phyloP scores from a whole-genome alignment of 1,140 invertebrate genomes.

The Lerema accius region DNA sequence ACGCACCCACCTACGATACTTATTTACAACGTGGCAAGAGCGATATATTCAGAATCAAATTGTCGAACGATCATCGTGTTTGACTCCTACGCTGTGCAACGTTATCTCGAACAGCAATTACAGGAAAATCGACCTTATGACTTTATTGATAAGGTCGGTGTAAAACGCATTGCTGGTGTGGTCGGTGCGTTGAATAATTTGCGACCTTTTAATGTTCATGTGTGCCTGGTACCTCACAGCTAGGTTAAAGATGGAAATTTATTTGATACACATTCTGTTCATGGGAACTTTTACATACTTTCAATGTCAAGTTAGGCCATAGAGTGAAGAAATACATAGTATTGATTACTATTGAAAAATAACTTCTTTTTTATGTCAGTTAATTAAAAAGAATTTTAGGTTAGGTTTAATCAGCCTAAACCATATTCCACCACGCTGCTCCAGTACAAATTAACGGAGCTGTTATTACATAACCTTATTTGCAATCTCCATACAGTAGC shows the following conservation, averaged over 20 bases:
- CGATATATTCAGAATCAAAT: constrained; percentile 75
- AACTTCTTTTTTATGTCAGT: too few relatives aligned
- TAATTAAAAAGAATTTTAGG: too few relatives aligned
- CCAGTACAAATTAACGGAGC: too few relatives aligned
- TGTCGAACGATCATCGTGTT: constrained; percentile 72
- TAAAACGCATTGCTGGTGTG: constrained; percentile 16
- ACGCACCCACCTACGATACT: constrained; percentile 61
- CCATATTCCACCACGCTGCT: too few relatives aligned
- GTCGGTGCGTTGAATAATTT: constrained; percentile 55
- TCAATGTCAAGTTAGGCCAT: too few relatives aligned
- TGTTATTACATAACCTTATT: too few relatives aligned
- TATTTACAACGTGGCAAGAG: constrained; percentile 67
- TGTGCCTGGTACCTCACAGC: constrained; percentile 56
- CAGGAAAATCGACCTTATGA: constrained; percentile 42
- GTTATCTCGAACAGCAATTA: constrained; percentile 8
- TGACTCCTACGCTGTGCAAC: constrained; percentile 60
- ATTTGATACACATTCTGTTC: constrained; percentile 14
- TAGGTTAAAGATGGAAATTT: constrained; percentile 44
- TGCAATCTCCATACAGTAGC: background rate
- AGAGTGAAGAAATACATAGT: too few relatives aligned
- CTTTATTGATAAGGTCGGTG: constrained; percentile 12
- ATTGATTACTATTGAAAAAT: too few relatives aligned
- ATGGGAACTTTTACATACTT: constrained; percentile 3
- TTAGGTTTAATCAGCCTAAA: too few relatives aligned
- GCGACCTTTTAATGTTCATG: constrained; percentile 64